Conservation (phyloP, 92 coral and sea anemone species). For the Porites divaricata region DNA sequence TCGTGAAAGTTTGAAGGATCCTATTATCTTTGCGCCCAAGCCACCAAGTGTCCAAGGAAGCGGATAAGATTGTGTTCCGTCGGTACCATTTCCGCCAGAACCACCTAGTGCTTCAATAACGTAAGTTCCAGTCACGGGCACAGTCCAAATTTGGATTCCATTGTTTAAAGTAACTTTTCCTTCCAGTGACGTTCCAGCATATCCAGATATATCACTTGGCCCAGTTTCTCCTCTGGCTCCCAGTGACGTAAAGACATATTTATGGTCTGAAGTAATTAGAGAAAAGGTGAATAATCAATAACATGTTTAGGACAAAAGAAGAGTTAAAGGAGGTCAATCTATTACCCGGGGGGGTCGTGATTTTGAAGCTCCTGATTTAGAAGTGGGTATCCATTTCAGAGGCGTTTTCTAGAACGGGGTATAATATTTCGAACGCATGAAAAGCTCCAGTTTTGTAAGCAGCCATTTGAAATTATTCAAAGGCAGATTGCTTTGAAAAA, state of each 20-base stretch:
- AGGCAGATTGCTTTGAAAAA: too few species aligned
- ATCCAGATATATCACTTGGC: slow-evolving; percentile 64
- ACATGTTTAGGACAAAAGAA: too few species aligned
- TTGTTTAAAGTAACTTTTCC: slow-evolving; percentile 56
- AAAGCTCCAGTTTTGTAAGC: too few species aligned
- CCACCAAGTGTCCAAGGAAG: slow-evolving; percentile 70
- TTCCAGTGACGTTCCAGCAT: slow-evolving; percentile 70
- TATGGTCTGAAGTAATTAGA: not conserved
- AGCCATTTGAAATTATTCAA: too few species aligned
- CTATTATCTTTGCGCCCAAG: slow-evolving; percentile 80
- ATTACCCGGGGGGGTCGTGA: too few species aligned
- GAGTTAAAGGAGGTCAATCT: too few species aligned
- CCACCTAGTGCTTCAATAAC: slow-evolving; percentile 85
- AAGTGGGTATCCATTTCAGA: too few species aligned
- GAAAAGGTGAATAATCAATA: not conserved
- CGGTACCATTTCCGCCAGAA: slow-evolving; percentile 83
- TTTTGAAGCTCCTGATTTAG: too few species aligned
- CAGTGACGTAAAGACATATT: slow-evolving; percentile 61
- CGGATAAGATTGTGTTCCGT: not conserved
- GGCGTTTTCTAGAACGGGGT: too few species aligned
- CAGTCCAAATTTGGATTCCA: slow-evolving; percentile 89
- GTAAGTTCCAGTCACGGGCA: slow-evolving; percentile 82
- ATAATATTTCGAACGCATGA: too few species aligned
- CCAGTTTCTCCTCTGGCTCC: slow-evolving; percentile 72
- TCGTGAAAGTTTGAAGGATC: slow-evolving; percentile 56